Base-by-base conservation (phyloP, 1,140 invertebrate species). In the Agrypnia vestita region DNA sequence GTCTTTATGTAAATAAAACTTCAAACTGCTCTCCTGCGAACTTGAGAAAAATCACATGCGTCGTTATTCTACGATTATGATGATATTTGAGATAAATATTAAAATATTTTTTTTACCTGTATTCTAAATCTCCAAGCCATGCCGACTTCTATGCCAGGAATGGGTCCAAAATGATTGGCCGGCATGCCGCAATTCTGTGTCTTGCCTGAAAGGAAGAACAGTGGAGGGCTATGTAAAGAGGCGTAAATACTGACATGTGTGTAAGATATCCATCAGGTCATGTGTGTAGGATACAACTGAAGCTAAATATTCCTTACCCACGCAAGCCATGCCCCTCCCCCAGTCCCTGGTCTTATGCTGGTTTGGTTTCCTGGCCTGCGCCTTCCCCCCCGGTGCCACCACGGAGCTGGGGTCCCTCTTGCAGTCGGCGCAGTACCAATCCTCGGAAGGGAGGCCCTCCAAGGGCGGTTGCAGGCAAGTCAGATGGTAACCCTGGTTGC, bases 291-390 rank as follows among this genome's bases (percentile, higher is more conserved):
- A 35, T 6, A 35, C 25, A 35, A 61, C 10, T 6, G 15, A 61
- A 61, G 3, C 1, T 15, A 13, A 3, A 3, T 51, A 12, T 17
- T 35, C 13, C 47, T 82, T 74, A 76, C 95, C 95, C 73, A 94
- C 94, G 87, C 95, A 96, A 1, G 95, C 95, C 94, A 97, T 96
- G 47, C 96, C 96, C 86, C 93, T 92, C 13, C 95, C 96, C 96
- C 96, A 97, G 85, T 96, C 95, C 79, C 92, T 86, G 61, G 82
- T 85, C 79, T 87, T 89, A 8, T 84, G 87, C 4, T 88, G 84
- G 47, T 90, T 92, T 0, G 90, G 88, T 89, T 93, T 94, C 85
- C 92, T 92, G 3, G 90, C 86, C 85, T 94, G 95, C 83, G 94
- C 95, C 44, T 91, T 93, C 21, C 94, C 94, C 1, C 95, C 95